Percentiles rank a stretch among this genome's conserved stretches.
These are phyloP conservation scores for Drosophila robusta DNA, from an alignment of 2,888 invertebrate genomes.

Conservation along the genomic window DNA sequence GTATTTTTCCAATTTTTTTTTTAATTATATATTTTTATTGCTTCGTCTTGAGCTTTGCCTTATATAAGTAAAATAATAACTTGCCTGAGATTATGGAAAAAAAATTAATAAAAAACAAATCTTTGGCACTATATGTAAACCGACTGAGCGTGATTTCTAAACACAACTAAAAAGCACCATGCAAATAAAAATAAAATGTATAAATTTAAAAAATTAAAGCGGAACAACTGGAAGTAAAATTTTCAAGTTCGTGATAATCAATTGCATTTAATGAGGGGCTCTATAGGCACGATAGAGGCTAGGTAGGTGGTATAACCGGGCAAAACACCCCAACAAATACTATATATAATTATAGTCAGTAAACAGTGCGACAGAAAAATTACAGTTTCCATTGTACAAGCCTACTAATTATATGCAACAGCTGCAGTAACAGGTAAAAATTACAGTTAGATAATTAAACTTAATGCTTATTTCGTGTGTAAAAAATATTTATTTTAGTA, in stretches of 20 bases:
- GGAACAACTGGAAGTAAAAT: not conserved
- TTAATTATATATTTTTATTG: not conserved
- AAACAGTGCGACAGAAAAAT: constrained; percentile 16
- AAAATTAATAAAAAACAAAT: not conserved
- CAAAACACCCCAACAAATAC: constrained; percentile 22
- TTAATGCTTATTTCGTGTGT: not conserved
- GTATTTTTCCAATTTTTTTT: constrained; percentile 5
- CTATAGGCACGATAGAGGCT: constrained; percentile 1
- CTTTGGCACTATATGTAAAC: constrained; percentile 13
- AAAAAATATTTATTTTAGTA: not conserved
- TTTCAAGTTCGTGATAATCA: constrained; percentile 24
- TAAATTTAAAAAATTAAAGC: not conserved
- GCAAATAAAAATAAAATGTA: too few species aligned
- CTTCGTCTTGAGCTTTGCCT: constrained; percentile 1
- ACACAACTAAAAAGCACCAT: constrained; percentile 33
- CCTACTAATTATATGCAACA: constrained; percentile 1
- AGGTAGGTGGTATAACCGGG: constrained; percentile 7
- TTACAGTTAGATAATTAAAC: not conserved
- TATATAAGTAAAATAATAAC: not conserved
- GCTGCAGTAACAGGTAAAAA: not conserved
- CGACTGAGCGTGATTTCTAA: constrained; percentile 24
- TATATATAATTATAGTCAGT: constrained; percentile 28
- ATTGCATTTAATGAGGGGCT: constrained; percentile 30
- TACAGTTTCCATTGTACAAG: not conserved
- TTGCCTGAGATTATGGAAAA: constrained; percentile 1